A percentile compares a stretch with the other conserved stretches of the same genome.
phyloP scores from a whole-genome alignment of 2,113 vertebrate species.

The Ceyx cyanopectus region DNA sequence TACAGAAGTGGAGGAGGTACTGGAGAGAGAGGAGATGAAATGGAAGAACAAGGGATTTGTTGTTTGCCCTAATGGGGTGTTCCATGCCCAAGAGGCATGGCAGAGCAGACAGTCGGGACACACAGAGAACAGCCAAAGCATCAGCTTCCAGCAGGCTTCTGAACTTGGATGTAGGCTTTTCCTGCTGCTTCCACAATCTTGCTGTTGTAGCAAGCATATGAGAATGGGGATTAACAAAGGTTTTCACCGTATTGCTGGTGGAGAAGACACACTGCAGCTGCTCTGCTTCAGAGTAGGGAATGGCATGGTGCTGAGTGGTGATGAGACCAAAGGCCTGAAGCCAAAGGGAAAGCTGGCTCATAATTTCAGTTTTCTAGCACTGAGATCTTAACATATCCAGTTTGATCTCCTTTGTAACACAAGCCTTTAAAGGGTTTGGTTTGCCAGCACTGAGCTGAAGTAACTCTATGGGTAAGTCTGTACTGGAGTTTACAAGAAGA shows the following conservation, averaged over 20 bases:
- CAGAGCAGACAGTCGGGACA: neutral
- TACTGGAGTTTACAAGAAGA: neutral
- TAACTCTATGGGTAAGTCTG: neutral
- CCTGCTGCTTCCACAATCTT: neutral
- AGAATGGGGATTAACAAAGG: neutral
- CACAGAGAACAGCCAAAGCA: neutral
- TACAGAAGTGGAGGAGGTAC: neutral
- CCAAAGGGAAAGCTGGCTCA: neutral
- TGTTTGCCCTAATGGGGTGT: neutral
- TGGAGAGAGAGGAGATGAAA: neutral
- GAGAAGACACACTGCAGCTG: accelerated
- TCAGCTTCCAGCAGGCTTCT: neutral
- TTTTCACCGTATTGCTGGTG: neutral
- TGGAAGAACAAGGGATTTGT: neutral
- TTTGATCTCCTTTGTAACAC: neutral
- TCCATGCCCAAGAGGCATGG: neutral
- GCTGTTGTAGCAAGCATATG: neutral
- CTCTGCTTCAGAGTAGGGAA: neutral
- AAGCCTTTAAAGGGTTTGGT: neutral
- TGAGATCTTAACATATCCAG: neutral
- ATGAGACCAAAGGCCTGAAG: neutral
- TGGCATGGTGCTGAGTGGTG: neutral
- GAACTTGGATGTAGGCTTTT: neutral
- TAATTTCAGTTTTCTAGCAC: neutral
- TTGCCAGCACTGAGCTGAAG: neutral